phyloP scores from a whole-genome alignment of 2,797 vertebrate genomes.

The Pteropus rufus region DNA sequence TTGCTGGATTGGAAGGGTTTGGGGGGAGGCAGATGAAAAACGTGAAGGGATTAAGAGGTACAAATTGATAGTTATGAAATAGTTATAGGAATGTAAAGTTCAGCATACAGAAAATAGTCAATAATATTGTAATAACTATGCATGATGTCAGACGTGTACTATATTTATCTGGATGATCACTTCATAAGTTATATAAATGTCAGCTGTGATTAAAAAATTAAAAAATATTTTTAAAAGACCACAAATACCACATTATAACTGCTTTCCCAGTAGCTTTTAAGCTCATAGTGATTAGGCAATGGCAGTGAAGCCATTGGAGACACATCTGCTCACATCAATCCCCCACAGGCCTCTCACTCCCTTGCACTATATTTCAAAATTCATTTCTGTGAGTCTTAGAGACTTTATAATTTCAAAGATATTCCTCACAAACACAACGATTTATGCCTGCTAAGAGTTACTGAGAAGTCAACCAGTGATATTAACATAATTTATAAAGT shows the following conservation, averaged over 20 bases:
- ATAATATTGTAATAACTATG: too few relatives aligned
- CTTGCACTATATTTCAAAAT: neutral
- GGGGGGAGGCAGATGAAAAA: too few relatives aligned
- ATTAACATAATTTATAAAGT: neutral
- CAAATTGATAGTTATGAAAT: too few relatives aligned
- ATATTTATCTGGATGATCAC: too few relatives aligned
- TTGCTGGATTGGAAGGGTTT: too few relatives aligned
- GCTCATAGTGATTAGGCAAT: constrained; percentile 3
- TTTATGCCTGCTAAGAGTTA: neutral
- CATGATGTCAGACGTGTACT: too few relatives aligned
- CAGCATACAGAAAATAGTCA: too few relatives aligned
- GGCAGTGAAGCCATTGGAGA: neutral
- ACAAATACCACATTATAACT: constrained; percentile 37
- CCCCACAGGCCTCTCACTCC: neutral
- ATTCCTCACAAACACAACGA: neutral
- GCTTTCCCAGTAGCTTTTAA: constrained; percentile 55
- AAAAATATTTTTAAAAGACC: too few relatives aligned
- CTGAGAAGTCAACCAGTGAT: neutral
- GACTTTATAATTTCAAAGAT: neutral
- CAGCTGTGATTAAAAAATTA: too few relatives aligned
- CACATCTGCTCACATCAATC: neutral
- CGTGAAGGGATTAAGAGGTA: too few relatives aligned
- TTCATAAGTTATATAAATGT: too few relatives aligned
- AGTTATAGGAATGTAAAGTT: too few relatives aligned
- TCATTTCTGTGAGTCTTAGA: neutral